Evolutionary conservation across 2,888 invertebrate genomes (phyloP).

Genomic region (Trachelus troglodyta): DNA sequence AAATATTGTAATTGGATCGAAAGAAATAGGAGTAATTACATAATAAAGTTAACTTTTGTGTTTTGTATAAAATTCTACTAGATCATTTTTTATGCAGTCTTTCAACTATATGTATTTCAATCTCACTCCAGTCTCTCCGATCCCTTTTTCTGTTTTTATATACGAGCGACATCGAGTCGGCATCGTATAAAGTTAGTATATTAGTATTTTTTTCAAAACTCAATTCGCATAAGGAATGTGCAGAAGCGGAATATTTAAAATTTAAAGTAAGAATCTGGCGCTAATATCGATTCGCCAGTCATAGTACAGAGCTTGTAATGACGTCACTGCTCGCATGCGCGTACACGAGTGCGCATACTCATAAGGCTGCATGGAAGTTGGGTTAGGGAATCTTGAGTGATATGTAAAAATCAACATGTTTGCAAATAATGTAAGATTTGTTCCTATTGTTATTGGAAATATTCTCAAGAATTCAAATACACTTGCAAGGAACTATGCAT

Average conservation of each 20-base stretch:
- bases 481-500: conserved; percentile 64
- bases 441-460: conserved; percentile 23
- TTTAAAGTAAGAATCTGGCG: not conserved
- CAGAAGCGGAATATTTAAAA: not conserved
- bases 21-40: no score
- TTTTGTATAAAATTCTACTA: no score
- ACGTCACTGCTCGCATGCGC: not conserved
- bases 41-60: no score
- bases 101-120: no score
- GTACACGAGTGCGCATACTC: not conserved
- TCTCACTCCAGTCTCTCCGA: no score
- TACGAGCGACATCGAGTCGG: not conserved
- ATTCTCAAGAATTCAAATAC: conserved; percentile 27
- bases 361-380: not conserved
- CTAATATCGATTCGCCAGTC: not conserved
- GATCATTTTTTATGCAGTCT: no score
- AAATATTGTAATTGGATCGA: no score
- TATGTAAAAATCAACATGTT: conserved; percentile 39
- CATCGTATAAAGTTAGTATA: not conserved
- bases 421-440: conserved; percentile 27
- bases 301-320: not conserved
- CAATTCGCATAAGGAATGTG: not conserved
- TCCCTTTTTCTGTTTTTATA: not conserved
- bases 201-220: not conserved
- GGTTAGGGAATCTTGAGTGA: not conserved